A percentile compares a stretch with the other conserved stretches of the same genome.
Evolutionary conservation across 2,113 vertebrate species (phyloP).

Genomic region (Solenodon paradoxus): DNA sequence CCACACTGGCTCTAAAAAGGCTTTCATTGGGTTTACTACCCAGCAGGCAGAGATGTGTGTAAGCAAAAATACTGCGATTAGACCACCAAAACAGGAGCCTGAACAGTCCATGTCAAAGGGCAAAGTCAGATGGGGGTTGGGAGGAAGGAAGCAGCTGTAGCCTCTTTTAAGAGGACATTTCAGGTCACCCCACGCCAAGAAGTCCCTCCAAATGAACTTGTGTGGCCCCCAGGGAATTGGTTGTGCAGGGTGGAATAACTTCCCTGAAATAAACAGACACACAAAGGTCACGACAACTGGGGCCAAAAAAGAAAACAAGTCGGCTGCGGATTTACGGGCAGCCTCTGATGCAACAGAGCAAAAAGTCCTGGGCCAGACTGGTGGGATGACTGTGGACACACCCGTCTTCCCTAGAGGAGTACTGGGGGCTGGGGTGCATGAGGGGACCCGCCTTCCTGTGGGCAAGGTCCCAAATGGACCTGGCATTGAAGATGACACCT

Average conservation of each 20-base stretch:
- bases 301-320: conserved; percentile 57
- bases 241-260: conserved; percentile 64
- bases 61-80: not conserved
- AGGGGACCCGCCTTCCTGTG: no score
- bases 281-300: conserved; percentile 54
- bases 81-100: not conserved
- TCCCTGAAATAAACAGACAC: conserved; percentile 62
- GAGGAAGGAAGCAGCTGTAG: conserved; percentile 34
- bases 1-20: not conserved
- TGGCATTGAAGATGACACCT: not conserved
- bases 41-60: not conserved
- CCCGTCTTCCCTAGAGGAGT: not conserved
- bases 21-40: not conserved
- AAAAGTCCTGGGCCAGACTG: not conserved
- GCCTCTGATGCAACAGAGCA: not conserved
- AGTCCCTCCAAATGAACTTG: conserved; percentile 22
- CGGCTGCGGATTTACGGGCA: conserved; percentile 37
- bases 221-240: conserved; percentile 46
- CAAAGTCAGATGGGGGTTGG: not conserved
- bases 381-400: not conserved
- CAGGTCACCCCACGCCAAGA: conserved; percentile 49
- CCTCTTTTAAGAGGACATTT: conserved; percentile 41
- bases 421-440: accelerated
- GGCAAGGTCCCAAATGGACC: not conserved
- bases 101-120: not conserved